Evolutionary conservation across 2,888 invertebrate species (phyloP).

Genomic region (Operophtera brumata): DNA sequence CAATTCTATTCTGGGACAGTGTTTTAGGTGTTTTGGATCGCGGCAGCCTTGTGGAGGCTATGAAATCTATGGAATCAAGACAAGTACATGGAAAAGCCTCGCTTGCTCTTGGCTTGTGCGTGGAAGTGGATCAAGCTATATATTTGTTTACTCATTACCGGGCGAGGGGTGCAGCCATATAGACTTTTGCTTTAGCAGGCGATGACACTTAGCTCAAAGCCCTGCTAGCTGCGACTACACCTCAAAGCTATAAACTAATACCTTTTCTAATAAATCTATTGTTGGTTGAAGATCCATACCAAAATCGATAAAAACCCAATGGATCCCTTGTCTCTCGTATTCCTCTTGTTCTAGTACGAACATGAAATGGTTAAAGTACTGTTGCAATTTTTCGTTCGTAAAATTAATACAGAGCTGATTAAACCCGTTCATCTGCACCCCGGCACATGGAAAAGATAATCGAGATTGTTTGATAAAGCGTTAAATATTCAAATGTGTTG

Average conservation of each 20-base stretch:
- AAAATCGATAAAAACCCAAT: slow-evolving; percentile 97
- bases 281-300: slow-evolving; percentile 96
- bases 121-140: slow-evolving; percentile 46
- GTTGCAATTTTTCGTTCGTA: slow-evolving; percentile 96
- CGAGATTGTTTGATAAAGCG: slow-evolving; percentile 38
- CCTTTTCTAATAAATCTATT: slow-evolving; percentile 95
- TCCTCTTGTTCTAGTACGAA: slow-evolving; percentile 97
- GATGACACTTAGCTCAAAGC: slow-evolving; percentile 63
- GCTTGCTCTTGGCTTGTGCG: slow-evolving; percentile 43
- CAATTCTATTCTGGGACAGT: slow-evolving; percentile 30
- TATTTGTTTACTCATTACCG: slow-evolving; percentile 43
- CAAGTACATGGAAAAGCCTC: slow-evolving; percentile 42
- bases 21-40: slow-evolving; percentile 37
- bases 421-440: slow-evolving; percentile 92
- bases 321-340: slow-evolving; percentile 94
- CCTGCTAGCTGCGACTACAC: slow-evolving; percentile 56
- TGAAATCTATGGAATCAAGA: slow-evolving; percentile 27
- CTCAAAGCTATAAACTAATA: slow-evolving; percentile 73
- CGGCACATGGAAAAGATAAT: slow-evolving; percentile 61
- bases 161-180: slow-evolving; percentile 51
- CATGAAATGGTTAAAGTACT: slow-evolving; percentile 98
- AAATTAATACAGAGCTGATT: slow-evolving; percentile 98
- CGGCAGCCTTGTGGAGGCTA: slow-evolving; percentile 43
- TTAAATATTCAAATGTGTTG: slow-evolving; percentile 29
- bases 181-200: slow-evolving; percentile 53